Evolutionary conservation across 1,140 invertebrate genomes (phyloP).

Genomic region (Temnothorax curvispinosus): DNA sequence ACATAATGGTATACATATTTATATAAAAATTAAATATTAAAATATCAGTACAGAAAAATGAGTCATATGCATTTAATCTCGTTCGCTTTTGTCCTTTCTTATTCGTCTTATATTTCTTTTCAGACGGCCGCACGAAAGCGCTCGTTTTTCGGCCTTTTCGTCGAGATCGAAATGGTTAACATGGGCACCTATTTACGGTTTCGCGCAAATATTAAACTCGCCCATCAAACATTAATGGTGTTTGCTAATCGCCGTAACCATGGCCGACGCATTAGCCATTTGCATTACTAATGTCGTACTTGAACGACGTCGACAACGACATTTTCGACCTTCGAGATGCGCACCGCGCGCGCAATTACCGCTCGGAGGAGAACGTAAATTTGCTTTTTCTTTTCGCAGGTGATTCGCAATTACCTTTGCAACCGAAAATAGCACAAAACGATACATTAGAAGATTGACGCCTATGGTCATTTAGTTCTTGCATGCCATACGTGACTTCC

Average conservation of each 20-base stretch:
- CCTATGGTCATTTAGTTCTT: not conserved
- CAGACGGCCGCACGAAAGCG: not conserved
- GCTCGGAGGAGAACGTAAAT: slow-evolving; percentile 30
- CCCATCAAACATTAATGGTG: slow-evolving; percentile 39
- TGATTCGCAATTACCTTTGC: not conserved
- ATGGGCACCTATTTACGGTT: not conserved
- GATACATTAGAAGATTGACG: not conserved
- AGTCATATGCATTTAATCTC: not conserved
- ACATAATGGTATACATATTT: not conserved
- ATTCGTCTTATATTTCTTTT: not conserved
- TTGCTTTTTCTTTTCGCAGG: slow-evolving; percentile 26
- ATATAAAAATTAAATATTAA: not conserved
- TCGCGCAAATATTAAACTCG: slow-evolving; percentile 23
- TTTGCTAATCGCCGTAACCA: slow-evolving; percentile 35
- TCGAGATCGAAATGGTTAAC: slow-evolving; percentile 6
- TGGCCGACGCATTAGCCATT: slow-evolving; percentile 18
- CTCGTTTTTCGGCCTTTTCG: not conserved
- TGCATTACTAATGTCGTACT: slow-evolving; percentile 39
- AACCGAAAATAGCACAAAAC: not conserved
- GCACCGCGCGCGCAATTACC: not conserved
- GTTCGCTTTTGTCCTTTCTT: not conserved
- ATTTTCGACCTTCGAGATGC: slow-evolving; percentile 18
- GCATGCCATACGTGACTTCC: no score
- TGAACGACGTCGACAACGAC: slow-evolving; percentile 6
- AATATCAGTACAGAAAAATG: not conserved